Evolutionary conservation across 2,113 vertebrate genomes (phyloP), one percentile per base, ranked within the genome.

Genomic region (Epinephelus lanceolatus): DNA sequence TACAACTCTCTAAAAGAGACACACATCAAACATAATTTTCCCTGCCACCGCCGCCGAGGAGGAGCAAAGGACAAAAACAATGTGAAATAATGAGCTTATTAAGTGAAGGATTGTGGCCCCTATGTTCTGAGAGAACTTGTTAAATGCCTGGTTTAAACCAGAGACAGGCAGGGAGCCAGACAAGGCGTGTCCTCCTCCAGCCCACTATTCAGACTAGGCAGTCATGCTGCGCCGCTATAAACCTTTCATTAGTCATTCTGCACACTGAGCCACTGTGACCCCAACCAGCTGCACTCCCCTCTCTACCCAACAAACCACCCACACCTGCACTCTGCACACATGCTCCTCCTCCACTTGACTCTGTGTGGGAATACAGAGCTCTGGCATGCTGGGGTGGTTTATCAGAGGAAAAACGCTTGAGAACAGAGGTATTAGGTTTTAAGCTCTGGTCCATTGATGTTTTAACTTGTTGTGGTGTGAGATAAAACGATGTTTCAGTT

Each of bases 31-130:
- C 87, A 69, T 57, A 78, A 40, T 79, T 76, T 81, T 67, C 66
- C 42, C 78, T 52, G 80, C 76, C 88, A 84, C 81, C 14, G 69
- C 80, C 18, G 67, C 66, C 1, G 47, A 87, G 81, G 84, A 91
- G 86, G 90, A 87, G 84, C 84, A 86, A 85, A 87, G 88, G 85
- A 89, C 86, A 75, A 87, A 90, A 92, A 91, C 89, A 83, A 84
- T 89, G 84, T 78, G 86, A 91, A 90, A 94, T 94, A 94, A 94
- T 92, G 90, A 95, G 94, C 91, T 93, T 92, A 88, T 94, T 91
- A 94, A 90, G 87, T 77, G 87, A 85, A 86, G 82, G 80, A 89
- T 81, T 80, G 86, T 78, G 86, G 79, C 81, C 86, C 53, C 86
- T 37, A 23, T 80, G 79, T 84, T 88, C 66, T 59, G 47, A 51